Evolutionary conservation across 2,113 vertebrate genomes (phyloP).

Genomic region (Scartelaos histophorus): DNA sequence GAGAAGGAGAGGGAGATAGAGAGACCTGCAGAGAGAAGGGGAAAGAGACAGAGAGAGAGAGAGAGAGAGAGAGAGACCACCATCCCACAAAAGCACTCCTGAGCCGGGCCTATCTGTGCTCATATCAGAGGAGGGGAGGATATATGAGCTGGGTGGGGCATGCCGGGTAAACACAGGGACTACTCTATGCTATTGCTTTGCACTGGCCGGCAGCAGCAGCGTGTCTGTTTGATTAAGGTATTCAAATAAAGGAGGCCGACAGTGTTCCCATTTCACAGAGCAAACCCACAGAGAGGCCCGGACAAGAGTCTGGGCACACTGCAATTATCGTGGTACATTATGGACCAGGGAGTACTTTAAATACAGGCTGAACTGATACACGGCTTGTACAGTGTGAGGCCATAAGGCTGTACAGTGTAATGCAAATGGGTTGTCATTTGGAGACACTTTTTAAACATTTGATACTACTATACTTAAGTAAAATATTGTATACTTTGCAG

Average conservation of each 20-base stretch:
- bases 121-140: slow-evolving; percentile 74
- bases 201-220: slow-evolving; percentile 52
- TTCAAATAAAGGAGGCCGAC: slow-evolving; percentile 72
- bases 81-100: slow-evolving; percentile 71
- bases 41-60: slow-evolving; percentile 59
- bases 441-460: background rate
- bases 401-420: slow-evolving; percentile 12
- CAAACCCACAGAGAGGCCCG: slow-evolving; percentile 42
- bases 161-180: slow-evolving; percentile 65
- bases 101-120: slow-evolving; percentile 65
- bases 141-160: slow-evolving; percentile 76
- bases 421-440: background rate
- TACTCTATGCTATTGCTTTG: slow-evolving; percentile 38
- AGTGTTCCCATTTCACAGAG: slow-evolving; percentile 62
- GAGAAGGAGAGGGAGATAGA: slow-evolving; percentile 57
- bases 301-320: slow-evolving; percentile 33
- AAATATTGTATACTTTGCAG: too few relatives aligned
- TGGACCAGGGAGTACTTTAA: slow-evolving; percentile 21
- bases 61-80: slow-evolving; percentile 63
- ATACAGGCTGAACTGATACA: slow-evolving; percentile 13
- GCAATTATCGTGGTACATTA: slow-evolving; percentile 40
- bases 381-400: slow-evolving; percentile 15
- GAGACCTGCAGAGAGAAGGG: slow-evolving; percentile 60
- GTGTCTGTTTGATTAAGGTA: slow-evolving; percentile 72
- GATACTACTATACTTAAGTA: too few relatives aligned